Evolutionary conservation across 1,140 invertebrate genomes (phyloP).

Genomic region (Gonioctena quinquepunctata): DNA sequence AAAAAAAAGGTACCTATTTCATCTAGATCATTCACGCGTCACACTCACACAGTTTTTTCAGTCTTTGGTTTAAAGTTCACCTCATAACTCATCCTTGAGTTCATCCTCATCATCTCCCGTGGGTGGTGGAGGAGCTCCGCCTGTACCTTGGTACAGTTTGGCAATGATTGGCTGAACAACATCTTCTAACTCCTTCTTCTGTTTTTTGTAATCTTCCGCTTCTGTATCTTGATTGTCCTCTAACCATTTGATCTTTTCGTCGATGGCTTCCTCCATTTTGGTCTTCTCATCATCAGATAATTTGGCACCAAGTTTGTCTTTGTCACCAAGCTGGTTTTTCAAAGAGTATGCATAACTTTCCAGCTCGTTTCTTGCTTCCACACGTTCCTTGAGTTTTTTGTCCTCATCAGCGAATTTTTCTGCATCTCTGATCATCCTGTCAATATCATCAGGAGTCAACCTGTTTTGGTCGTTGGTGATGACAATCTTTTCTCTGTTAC

Average conservation of each 20-base stretch:
- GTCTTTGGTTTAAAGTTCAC: neutral
- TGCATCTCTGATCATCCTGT: constrained; percentile 97
- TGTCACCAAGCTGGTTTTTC: constrained; percentile 96
- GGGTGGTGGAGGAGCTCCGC: constrained; percentile 74
- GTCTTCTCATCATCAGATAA: constrained; percentile 88
- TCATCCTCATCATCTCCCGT: constrained; percentile 72
- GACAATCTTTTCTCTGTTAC: constrained; percentile 97
- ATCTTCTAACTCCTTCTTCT: constrained; percentile 96
- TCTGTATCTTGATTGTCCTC: constrained; percentile 95
- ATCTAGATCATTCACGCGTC: constrained; percentile 8
- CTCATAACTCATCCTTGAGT: constrained; percentile 87
- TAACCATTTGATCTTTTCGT: constrained; percentile 97
- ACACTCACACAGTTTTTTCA: constrained; percentile 31
- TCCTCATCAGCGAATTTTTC: constrained; percentile 99
- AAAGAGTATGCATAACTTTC: constrained; percentile 98
- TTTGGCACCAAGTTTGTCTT: constrained; percentile 97
- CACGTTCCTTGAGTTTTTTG: constrained; percentile 95
- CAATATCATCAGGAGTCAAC: constrained; percentile 95
- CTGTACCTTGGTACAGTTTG: constrained; percentile 91
- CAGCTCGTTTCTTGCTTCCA: constrained; percentile 93
- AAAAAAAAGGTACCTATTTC: constrained; percentile 15
- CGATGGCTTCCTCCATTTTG: constrained; percentile 94
- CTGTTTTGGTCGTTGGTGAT: constrained; percentile 99
- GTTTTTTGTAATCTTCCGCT: constrained; percentile 90
- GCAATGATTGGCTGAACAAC: constrained; percentile 97